Base-by-base conservation (phyloP, 2,888 invertebrate genomes). In the Ephialtes manifestator region DNA sequence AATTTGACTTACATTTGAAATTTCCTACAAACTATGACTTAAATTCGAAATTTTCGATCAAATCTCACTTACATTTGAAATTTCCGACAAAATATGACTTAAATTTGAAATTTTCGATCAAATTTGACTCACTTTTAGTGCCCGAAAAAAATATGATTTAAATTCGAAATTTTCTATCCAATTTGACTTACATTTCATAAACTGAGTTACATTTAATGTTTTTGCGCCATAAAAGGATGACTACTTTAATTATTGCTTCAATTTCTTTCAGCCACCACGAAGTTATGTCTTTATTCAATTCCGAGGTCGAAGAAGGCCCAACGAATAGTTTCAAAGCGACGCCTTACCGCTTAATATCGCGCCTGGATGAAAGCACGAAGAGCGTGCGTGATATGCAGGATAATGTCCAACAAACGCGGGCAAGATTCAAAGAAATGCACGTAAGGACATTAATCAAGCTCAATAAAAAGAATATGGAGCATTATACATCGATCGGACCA, bases 361-460 rank as follows among this genome's bases (percentile, higher is more conserved):
- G 88, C 75, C 85, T 92, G 11, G 86, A 88, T 4, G 87, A 91
- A 63, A 86, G 87, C n/a, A 81, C 78, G 7, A 87, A 84, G 39
- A 79, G 84, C 46, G 83, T 93, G 24, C 81, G 89, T 82, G 70
- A 89, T 4, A 83, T 92, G 43, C 89, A 92, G 84, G 58, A 75
- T 2, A 86, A 89, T 70, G 78, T 94, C 51, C 86, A 83, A 43
- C 86, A 83, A 20, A 89, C 91, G 20, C 90, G 92, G 63, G 91
- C 88, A 85, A 91, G 90, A 86, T 89, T 93, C 35, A 94, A 93
- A 85, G 90, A 92, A 67, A 89, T 89, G 88, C 87, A 89, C 83
- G 94, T 94, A 90, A 89, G 89, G 86, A 58, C 53, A 51, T 48
- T 11, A n/a, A 65, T 11, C 5, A 46, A 46, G 39, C 28, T 4